Percentiles rank a stretch among this genome's conserved stretches.
These are phyloP conservation scores for Harlomillsia oculata DNA, from an alignment of 1,140 invertebrate genomes.

Conservation along the genomic window DNA sequence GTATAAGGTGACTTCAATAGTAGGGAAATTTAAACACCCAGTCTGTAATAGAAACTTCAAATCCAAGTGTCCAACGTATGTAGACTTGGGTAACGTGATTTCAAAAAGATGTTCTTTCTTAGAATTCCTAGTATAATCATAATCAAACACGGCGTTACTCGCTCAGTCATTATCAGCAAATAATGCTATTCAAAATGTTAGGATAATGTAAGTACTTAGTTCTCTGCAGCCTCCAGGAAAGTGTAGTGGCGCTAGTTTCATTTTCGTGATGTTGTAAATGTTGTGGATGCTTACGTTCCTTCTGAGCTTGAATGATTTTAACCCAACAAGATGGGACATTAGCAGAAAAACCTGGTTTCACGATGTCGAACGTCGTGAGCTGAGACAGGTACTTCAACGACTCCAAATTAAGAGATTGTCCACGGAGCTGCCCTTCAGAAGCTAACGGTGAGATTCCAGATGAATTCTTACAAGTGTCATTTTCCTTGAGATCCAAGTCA, in stretches of 20 bases:
- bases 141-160: slow-evolving; percentile 37
- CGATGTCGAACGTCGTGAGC: slow-evolving; percentile 54
- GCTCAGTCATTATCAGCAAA: no score
- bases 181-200: no score
- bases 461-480: neutral
- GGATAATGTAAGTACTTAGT: no score
- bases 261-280: slow-evolving; percentile 64
- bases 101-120: slow-evolving; percentile 83
- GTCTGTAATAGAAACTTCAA: slow-evolving; percentile 71
- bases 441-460: neutral
- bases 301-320: slow-evolving; percentile 78
- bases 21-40: slow-evolving; percentile 52
- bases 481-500: slow-evolving; percentile 15
- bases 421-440: neutral
- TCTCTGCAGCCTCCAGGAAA: slow-evolving; percentile 75
- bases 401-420: slow-evolving; percentile 44
- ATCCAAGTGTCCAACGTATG: slow-evolving; percentile 73
- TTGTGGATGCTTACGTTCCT: slow-evolving; percentile 70
- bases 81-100: slow-evolving; percentile 61
- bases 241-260: slow-evolving; percentile 56
- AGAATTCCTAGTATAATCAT: slow-evolving; percentile 16
- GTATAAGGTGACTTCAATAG: slow-evolving; percentile 62
- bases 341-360: slow-evolving; percentile 58
- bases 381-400: slow-evolving; percentile 51
- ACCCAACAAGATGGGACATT: slow-evolving; percentile 79